Conservation (phyloP, 2,113 vertebrate genomes). For the Solenodon paradoxus region DNA sequence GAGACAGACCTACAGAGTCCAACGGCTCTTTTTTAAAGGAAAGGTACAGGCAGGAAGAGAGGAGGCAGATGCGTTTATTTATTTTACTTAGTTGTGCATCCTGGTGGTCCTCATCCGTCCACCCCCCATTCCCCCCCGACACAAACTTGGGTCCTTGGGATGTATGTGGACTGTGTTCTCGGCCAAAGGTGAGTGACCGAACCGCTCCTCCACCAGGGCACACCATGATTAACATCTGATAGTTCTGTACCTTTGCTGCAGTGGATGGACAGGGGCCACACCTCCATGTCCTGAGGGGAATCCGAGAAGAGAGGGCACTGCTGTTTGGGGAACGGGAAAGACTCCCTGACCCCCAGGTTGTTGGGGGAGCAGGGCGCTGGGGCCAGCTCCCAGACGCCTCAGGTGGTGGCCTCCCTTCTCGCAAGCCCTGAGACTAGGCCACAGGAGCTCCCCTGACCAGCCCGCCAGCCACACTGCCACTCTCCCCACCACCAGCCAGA, state of each 20-base stretch:
- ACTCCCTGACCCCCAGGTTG: neutral
- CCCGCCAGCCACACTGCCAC: rapidly evolving
- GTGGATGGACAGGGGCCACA: neutral
- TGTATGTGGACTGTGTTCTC: no score
- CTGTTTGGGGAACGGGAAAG: neutral
- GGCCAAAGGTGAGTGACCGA: no score
- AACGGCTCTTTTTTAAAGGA: no score
- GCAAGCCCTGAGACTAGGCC: neutral
- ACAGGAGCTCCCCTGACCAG: neutral
- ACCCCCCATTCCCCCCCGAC: no score
- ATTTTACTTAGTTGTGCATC: no score
- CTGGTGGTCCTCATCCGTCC: no score
- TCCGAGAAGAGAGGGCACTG: neutral
- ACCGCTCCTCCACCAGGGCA: no score
- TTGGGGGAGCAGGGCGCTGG: neutral
- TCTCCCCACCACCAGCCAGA: neutral
- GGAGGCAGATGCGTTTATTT: no score
- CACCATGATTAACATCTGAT: neutral
- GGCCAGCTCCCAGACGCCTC: neutral
- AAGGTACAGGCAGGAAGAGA: no score
- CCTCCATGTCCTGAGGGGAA: neutral
- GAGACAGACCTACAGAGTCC: no score
- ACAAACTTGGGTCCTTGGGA: no score
- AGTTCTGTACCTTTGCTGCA: neutral
- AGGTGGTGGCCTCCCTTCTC: neutral